Conservation (phyloP, 1,140 invertebrate species). For the Aphis craccivora region DNA sequence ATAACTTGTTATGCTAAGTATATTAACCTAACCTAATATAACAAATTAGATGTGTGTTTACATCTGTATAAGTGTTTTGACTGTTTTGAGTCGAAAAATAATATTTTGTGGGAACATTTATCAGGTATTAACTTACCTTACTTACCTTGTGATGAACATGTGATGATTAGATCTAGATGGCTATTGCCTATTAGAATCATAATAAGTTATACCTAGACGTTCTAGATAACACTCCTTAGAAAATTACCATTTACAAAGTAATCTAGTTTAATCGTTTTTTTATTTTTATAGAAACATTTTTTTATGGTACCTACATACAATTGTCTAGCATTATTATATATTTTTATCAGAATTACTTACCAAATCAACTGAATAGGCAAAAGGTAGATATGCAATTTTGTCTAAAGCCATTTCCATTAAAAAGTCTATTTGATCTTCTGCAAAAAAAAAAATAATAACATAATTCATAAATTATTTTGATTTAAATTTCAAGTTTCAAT, state of each 20-base stretch:
- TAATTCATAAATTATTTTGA: not conserved
- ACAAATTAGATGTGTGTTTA: too few species aligned
- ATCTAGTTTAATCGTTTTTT: not conserved
- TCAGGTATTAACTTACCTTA: not conserved
- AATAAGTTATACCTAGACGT: not conserved
- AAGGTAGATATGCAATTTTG: constrained; percentile 89
- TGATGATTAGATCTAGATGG: not conserved
- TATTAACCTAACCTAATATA: too few species aligned
- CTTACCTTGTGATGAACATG: not conserved
- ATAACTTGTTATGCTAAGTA: too few species aligned
- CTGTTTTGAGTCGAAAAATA: too few species aligned
- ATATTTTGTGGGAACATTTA: not conserved
- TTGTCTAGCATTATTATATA: not conserved
- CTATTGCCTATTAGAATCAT: not conserved
- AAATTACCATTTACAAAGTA: not conserved
- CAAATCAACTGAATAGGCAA: constrained; percentile 83
- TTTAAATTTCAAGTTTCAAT: not conserved
- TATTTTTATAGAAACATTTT: not conserved
- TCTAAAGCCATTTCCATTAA: constrained; percentile 80
- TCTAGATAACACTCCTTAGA: not conserved
- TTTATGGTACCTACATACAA: not conserved
- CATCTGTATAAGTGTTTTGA: too few species aligned
- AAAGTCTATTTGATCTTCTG: constrained; percentile 79
- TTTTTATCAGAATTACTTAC: constrained; percentile 8
- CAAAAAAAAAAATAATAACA: constrained; percentile 27